Percentiles rank a stretch among this genome's conserved stretches.
These are phyloP conservation scores for Argyrosomus japonicus DNA, from an alignment of 2,113 vertebrate genomes.

Conservation along the genomic window DNA sequence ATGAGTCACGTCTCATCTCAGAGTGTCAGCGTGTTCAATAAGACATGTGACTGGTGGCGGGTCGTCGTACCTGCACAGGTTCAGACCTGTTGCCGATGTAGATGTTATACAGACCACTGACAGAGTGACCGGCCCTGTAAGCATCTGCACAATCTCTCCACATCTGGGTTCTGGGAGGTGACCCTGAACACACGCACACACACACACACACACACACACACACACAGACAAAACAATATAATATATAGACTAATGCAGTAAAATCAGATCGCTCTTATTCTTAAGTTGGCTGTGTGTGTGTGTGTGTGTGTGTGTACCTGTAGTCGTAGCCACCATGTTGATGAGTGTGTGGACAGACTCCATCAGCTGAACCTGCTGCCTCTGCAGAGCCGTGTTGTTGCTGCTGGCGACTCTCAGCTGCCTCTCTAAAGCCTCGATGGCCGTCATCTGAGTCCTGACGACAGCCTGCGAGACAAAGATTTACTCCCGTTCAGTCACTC, in stretches of 20 bases:
- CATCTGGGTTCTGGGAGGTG: constrained; percentile 64
- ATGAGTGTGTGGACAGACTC: constrained; percentile 86
- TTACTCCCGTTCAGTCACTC: neutral
- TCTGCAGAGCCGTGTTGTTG: constrained; percentile 89
- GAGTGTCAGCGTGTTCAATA: fast-evolving
- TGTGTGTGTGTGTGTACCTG: constrained; percentile 78
- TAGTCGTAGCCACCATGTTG: constrained; percentile 79
- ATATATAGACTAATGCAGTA: neutral
- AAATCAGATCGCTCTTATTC: neutral
- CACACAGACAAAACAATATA: neutral
- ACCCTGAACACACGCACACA: constrained; percentile 77
- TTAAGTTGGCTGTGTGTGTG: neutral
- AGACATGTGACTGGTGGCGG: too few species aligned
- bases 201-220: constrained; percentile 22
- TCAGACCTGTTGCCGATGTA: constrained; percentile 84
- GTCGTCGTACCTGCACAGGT: constrained; percentile 86
- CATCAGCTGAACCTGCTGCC: constrained; percentile 88
- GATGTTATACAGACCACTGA: constrained; percentile 87
- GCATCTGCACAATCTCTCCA: constrained; percentile 90
- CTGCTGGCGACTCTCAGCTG: constrained; percentile 82
- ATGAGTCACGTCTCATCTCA: neutral
- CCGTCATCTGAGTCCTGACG: constrained; percentile 84
- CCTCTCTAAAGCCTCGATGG: constrained; percentile 87
- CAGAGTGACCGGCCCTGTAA: constrained; percentile 80
- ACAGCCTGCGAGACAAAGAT: constrained; percentile 57